Evolutionary conservation across 2,888 invertebrate genomes (phyloP), one percentile per base, ranked within the genome.

Genomic region (Matsumyia berberina): DNA sequence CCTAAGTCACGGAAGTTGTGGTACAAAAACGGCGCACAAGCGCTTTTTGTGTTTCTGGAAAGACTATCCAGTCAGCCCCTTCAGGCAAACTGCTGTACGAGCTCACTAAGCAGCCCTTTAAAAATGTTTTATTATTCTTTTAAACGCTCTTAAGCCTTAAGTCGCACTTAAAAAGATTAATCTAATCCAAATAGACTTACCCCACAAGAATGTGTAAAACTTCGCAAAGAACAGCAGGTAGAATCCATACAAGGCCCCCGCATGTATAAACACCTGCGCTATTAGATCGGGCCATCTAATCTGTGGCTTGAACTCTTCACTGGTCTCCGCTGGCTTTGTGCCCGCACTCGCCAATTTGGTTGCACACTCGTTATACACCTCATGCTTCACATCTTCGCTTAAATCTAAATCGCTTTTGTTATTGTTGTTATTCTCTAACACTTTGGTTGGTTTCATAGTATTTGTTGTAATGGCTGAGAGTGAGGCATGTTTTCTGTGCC

Each of bases 251-350:
- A 95, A 87, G 86, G 94, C 94, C 35, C 96, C 95, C 76, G 89
- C 90, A 91, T 96, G 96, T 88, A 96, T 92, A 87, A 94, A 94
- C 80, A 95, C 87, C 92, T 96, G 96, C 17, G 93, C 96, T 12
- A 92, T 89, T 1, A 96, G 91, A 90, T 96, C 96, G 0, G 94
- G 95, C 96, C 96, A 96, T 90, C 94, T 93, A 77, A 96, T 94
- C 87, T 92, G 92, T 2, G 96, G 93, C 79, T 91, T 92, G 88
- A 95, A 96, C 85, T 89, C 88, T 29, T 81, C 79, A 42, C 87
- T 86, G 15, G 60, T 55, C 24, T 53, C 58, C 3, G 44, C 60
- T 35, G 42, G 24, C 0, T 29, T 44, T 69, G 37, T 8, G 5
- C n/a, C 51, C 29, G 35, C 62, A 12, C 0, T 64, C 74, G 35